Evolutionary conservation across 2,888 invertebrate genomes (phyloP), one percentile per base, ranked within the genome.

Genomic region (Steinernema hermaphroditum): DNA sequence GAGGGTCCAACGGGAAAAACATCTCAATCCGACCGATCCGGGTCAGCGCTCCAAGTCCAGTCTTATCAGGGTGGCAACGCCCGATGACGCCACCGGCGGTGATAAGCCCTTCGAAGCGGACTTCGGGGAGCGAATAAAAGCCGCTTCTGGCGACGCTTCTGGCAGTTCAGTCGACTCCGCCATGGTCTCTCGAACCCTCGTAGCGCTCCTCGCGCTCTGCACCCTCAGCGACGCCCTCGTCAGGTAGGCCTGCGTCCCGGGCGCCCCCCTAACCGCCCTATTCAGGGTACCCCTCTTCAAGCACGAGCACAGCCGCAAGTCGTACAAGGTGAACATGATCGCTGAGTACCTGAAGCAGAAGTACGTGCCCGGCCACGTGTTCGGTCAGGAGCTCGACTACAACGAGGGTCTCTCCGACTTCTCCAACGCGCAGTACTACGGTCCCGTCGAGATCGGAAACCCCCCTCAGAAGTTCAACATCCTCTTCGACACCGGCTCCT

Each of bases 401-500:
- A 57, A 54, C 37, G 54, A 71, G 62, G 54, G 54, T n/a, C 54
- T 71, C 62, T 71, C 50, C 46, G 71, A 71, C 62, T 71, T 54
- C 62, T n/a, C 41, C 41, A 57, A 77, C 75, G 72, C 77, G 14
- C 79, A 77, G 69, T 77, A 77, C 72, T 77, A 77, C 72, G 89
- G 89, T 24, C 83, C 77, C 29, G 88, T 89, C 43, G 72, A 79
- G 2, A 87, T 89, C 73, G 89, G 89, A 49, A 88, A 87, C 6
- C 89, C 89, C 4, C 79, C 84, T 19, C 89, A 89, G 80, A 44
- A 69, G 1, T 89, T 89, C 83, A 87, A 87, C 24, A 96, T 96
- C 77, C 92, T 97, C 72, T 97, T 98, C 89, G 97, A 97, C 89
- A 97, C 97, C 0, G 97, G 96, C 77, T 96, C 96, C 6, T 94